Conservation (phyloP, 2,113 vertebrate genomes). For the Cebus imitator region DNA sequence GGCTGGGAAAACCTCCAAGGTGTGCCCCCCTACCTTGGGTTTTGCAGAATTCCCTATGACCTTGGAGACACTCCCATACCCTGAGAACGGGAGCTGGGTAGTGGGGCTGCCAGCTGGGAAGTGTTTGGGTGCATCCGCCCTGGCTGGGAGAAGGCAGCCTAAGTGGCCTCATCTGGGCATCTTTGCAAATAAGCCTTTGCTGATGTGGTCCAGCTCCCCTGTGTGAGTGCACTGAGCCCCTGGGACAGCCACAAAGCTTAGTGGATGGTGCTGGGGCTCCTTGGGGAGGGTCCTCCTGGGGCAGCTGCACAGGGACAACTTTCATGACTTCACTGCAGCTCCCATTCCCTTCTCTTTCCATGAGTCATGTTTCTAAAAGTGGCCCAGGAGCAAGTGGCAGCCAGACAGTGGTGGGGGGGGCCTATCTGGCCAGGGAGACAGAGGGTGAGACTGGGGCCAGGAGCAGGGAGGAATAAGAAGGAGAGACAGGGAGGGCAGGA, state of each 20-base stretch:
- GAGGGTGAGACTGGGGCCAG: not conserved
- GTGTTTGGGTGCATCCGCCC: not conserved
- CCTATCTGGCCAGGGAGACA: not conserved
- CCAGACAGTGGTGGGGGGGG: not conserved
- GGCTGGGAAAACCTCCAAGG: not conserved
- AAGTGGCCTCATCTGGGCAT: fast-evolving
- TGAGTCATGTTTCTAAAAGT: constrained; percentile 78
- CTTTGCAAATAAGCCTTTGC: not conserved
- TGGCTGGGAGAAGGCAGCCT: not conserved
- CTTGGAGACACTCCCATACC: not conserved
- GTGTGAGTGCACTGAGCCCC: not conserved
- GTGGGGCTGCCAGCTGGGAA: not conserved
- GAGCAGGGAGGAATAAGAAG: not conserved
- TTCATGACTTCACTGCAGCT: not conserved
- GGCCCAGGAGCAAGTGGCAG: constrained; percentile 34
- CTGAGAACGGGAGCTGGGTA: not conserved
- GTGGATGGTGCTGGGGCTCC: not conserved
- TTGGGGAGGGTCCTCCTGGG: not conserved
- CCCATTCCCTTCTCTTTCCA: constrained; percentile 57
- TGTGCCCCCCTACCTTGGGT: not conserved
- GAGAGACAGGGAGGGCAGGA: not conserved
- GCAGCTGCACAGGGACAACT: not conserved
- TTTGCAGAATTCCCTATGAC: not conserved
- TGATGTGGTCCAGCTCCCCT: fast-evolving
- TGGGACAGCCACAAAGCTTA: not conserved